A percentile compares a stretch with the other conserved stretches of the same genome.
These are phyloP conservation scores for Antheraea yamamai DNA, from an alignment of 2,888 invertebrate genomes.

Conservation along the genomic window DNA sequence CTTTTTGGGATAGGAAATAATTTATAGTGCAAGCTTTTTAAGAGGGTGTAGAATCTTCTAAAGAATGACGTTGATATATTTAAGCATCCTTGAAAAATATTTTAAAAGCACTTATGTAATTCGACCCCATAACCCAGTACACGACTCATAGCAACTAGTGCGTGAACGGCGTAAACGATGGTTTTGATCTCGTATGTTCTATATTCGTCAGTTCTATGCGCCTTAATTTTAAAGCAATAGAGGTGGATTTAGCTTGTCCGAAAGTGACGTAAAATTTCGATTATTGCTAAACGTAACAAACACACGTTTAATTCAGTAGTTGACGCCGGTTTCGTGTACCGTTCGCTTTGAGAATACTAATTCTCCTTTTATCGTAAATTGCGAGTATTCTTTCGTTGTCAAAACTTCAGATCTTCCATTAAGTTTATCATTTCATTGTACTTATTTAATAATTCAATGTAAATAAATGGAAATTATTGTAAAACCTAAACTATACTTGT, in stretches of 20 bases:
- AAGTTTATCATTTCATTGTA: not conserved
- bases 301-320: slow-evolving; percentile 52
- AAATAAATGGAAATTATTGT: not conserved
- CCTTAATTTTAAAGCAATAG: slow-evolving; percentile 34
- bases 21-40: too few species aligned
- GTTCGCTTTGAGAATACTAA: slow-evolving; percentile 47
- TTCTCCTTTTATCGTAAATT: slow-evolving; percentile 23
- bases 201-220: slow-evolving; percentile 27
- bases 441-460: not conserved
- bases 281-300: slow-evolving; percentile 45
- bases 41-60: too few species aligned
- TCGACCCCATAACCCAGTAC: slow-evolving; percentile 68
- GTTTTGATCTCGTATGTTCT: slow-evolving; percentile 45
- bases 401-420: not conserved
- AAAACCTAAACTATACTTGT: too few species aligned
- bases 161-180: slow-evolving; percentile 66
- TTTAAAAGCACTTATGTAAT: slow-evolving; percentile 51
- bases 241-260: slow-evolving; percentile 35
- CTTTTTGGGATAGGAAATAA: too few species aligned
- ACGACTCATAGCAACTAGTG: slow-evolving; percentile 66
- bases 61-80: too few species aligned
- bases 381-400: not conserved
- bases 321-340: slow-evolving; percentile 46
- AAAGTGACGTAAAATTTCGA: slow-evolving; percentile 31
- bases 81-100: slow-evolving; percentile 5